These are phyloP conservation scores for Trilocha varians DNA, from an alignment of 2,888 invertebrate genomes.

Conservation along the genomic window DNA sequence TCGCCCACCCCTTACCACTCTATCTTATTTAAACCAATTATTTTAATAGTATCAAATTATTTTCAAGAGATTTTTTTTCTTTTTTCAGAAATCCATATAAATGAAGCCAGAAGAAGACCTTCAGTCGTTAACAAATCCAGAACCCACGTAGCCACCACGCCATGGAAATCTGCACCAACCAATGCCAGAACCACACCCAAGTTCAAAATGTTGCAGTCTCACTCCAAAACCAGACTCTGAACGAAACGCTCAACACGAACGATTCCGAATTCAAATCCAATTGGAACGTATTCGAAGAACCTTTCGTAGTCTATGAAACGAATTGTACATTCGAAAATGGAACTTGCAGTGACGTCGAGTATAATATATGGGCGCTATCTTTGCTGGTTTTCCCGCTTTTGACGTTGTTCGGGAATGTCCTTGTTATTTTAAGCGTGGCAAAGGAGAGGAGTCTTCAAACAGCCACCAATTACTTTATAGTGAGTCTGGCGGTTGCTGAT, in stretches of 20 bases:
- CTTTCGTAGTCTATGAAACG: constrained; percentile 33
- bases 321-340: constrained; percentile 49
- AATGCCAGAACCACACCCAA: constrained; percentile 30
- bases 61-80: not conserved
- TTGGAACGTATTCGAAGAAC: constrained; percentile 23
- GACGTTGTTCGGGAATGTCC: constrained; percentile 96
- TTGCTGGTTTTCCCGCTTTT: constrained; percentile 91
- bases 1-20: too few relatives aligned
- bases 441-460: constrained; percentile 93
- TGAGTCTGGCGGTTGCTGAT: constrained; percentile 96
- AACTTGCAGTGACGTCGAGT: constrained; percentile 60
- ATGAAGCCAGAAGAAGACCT: not conserved
- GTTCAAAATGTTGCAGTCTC: constrained; percentile 24
- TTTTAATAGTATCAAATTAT: not conserved
- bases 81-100: constrained; percentile 1
- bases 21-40: not conserved
- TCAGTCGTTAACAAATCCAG: not conserved
- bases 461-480: constrained; percentile 99
- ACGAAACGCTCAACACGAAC: constrained; percentile 18
- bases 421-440: constrained; percentile 95
- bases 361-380: constrained; percentile 90
- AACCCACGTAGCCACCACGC: not conserved
- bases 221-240: constrained; percentile 13
- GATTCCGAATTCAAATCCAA: constrained; percentile 30
- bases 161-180: constrained; percentile 15